A percentile compares a stretch with the other conserved stretches of the same genome.
Evolutionary conservation across 2,113 vertebrate genomes (phyloP).

Genomic region (Coptodon rendalli): DNA sequence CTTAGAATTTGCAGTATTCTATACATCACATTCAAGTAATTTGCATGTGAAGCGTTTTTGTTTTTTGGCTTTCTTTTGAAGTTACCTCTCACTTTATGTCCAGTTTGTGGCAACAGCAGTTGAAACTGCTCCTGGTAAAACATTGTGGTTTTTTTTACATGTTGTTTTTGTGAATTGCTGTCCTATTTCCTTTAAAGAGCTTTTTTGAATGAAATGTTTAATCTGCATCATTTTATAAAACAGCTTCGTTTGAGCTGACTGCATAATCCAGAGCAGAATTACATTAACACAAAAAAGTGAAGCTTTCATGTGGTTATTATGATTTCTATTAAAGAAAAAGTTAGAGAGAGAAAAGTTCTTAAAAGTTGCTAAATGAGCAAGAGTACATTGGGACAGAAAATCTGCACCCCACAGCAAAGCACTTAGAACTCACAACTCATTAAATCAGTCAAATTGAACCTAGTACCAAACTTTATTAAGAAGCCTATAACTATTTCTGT

Average conservation of each 20-base stretch:
- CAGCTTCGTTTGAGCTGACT: not conserved
- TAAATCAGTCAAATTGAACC: not conserved
- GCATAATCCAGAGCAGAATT: not conserved
- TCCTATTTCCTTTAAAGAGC: not conserved
- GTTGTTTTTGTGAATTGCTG: not conserved
- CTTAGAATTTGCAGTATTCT: not conserved
- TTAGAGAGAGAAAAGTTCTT: not conserved
- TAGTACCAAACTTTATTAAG: not conserved
- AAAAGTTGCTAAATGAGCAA: not conserved
- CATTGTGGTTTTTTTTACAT: rapidly evolving
- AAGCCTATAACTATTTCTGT: not conserved
- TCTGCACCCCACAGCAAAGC: not conserved
- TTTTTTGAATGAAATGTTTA: not conserved
- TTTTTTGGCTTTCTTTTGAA: not conserved
- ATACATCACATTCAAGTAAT: not conserved
- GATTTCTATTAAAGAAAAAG: not conserved
- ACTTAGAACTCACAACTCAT: not conserved
- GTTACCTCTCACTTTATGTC: not conserved
- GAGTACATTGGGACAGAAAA: not conserved
- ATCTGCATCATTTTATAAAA: not conserved
- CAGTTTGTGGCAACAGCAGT: not conserved
- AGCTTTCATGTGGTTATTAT: not conserved
- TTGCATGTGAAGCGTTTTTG: not conserved
- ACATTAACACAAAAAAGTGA: not conserved
- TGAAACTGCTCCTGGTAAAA: not conserved